Evolutionary conservation across 2,113 vertebrate species (phyloP), one percentile per base, ranked within the genome.

Genomic region (Epinephelus moara): DNA sequence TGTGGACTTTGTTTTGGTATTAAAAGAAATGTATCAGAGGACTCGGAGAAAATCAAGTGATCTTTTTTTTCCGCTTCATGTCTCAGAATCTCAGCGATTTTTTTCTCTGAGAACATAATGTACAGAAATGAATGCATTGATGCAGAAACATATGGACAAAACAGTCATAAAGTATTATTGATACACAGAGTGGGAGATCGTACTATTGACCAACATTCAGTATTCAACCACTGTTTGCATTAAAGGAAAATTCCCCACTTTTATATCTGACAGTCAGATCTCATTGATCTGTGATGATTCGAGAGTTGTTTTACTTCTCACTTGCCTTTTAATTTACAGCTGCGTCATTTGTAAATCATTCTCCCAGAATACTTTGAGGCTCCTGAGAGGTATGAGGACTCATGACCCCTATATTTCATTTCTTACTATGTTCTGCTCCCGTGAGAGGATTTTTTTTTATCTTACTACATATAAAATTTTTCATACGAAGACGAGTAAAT

Each of bases 351-450:
- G 27, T 52, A 68, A 49, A 53, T 27, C 7, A 18, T 60, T 61
- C 30, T 33, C 55, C n/a, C 70, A 59, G 40, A 68, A 73, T 80
- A 37, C 61, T 81, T 42, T 37, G 55, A 78, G 42, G 40, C 30
- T 61, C 30, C 55, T 61, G 10, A 27, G 8, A 3, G 21, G 25
- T 27, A 25, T 13, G 2, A 2, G 14, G 10, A 7, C 40, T 5
- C n/a, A 25, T 37, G 6, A 37, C 6, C 33, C 33, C 33, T 37
- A 37, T 7, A 37, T 61, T 19, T 37, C 15, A 47, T 42, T 71
- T 57, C 10, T 19, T 30, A 18, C 4, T 13, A 10, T 21, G 18
- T 37, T 19, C 45, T 23, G 27, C 12, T 11, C 21, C 13, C 25
- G 13, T 23, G 25, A 61, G 45, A 50, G 49, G 25, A 33, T 19